phyloP scores from a whole-genome alignment of 2,113 vertebrate genomes.

The Zosterops borbonicus region DNA sequence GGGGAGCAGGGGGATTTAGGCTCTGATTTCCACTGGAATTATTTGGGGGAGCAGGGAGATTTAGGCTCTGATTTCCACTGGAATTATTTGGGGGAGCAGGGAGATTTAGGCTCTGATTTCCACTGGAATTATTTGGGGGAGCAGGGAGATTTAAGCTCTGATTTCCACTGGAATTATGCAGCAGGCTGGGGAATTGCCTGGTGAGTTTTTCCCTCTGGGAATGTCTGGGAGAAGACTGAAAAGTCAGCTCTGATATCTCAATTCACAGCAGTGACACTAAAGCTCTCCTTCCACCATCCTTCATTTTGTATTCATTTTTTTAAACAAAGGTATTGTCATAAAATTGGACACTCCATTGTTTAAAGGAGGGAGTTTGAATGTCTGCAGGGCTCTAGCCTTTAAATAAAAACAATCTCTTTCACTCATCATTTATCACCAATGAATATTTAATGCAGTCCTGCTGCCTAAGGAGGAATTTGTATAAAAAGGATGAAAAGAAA shows the following conservation, averaged over 20 bases:
- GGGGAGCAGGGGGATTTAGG: neutral
- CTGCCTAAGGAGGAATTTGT: conserved; percentile 55
- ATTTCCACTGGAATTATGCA: neutral
- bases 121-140: neutral
- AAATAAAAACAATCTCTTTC: conserved; percentile 6
- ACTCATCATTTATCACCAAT: neutral
- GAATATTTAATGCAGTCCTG: conserved; percentile 50
- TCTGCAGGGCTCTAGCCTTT: neutral
- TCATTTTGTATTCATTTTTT: neutral
- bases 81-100: neutral
- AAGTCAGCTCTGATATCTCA: neutral
- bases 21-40: neutral
- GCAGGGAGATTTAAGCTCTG: neutral
- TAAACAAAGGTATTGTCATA: neutral
- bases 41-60: neutral
- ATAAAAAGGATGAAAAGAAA: conserved; percentile 20
- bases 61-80: neutral
- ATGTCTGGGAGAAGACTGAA: neutral
- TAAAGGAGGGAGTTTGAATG: neutral
- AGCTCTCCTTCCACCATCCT: neutral
- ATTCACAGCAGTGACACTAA: neutral
- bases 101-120: neutral
- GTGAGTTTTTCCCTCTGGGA: neutral
- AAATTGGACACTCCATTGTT: neutral
- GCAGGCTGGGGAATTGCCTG: neutral